Evolutionary conservation across 2,888 invertebrate species (phyloP).

Genomic region (Phoenoteleia sp.): DNA sequence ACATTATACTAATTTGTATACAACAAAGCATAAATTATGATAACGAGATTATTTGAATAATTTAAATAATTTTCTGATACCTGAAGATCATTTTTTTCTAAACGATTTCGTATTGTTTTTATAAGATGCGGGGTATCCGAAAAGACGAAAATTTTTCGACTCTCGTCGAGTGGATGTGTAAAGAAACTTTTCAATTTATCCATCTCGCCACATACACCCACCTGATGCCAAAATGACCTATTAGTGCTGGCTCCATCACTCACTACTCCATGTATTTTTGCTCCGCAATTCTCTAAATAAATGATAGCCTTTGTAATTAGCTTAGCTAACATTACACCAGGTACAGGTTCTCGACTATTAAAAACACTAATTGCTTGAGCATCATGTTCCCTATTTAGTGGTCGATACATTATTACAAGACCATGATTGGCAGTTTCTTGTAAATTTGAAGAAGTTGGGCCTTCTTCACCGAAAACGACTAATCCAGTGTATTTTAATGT

Average conservation of each 20-base stretch:
- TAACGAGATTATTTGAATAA: too few relatives aligned
- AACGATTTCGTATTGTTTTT: slow-evolving; percentile 72
- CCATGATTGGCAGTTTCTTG: slow-evolving; percentile 44
- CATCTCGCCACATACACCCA: slow-evolving; percentile 62
- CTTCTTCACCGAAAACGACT: slow-evolving; percentile 16
- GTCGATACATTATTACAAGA: slow-evolving; percentile 72
- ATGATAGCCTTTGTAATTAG: slow-evolving; percentile 62
- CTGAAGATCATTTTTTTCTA: neutral
- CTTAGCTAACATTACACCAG: slow-evolving; percentile 54
- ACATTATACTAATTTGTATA: too few relatives aligned
- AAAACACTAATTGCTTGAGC: slow-evolving; percentile 71
- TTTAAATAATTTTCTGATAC: too few relatives aligned
- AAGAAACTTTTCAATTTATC: slow-evolving; percentile 49
- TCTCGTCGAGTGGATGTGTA: slow-evolving; percentile 59
- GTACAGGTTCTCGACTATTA: slow-evolving; percentile 50
- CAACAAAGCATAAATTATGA: too few relatives aligned
- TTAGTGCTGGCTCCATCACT: slow-evolving; percentile 71
- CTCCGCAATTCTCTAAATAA: slow-evolving; percentile 63
- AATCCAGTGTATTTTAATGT: slow-evolving; percentile 17
- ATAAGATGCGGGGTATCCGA: slow-evolving; percentile 72
- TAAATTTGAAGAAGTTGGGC: slow-evolving; percentile 6
- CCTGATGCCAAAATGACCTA: slow-evolving; percentile 61
- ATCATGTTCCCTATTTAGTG: slow-evolving; percentile 51
- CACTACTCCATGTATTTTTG: slow-evolving; percentile 67
- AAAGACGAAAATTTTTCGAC: slow-evolving; percentile 65